A percentile compares a stretch with the other conserved stretches of the same genome.
phyloP scores from a whole-genome alignment of 2,888 invertebrate species.

The Conchocele bisecta region DNA sequence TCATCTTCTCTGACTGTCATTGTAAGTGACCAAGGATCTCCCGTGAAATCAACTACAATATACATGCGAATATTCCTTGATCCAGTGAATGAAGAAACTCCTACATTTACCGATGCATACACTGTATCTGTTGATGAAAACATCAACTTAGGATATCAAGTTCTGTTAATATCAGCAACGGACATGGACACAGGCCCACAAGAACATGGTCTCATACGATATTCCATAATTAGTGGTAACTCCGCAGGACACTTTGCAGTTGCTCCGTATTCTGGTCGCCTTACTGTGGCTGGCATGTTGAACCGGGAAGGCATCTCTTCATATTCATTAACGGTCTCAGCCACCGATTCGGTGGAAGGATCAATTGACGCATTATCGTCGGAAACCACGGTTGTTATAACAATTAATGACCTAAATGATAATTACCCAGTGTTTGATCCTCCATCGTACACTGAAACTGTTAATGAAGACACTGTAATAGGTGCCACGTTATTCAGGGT shows the following conservation, averaged over 20 bases:
- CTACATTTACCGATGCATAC: constrained; percentile 59
- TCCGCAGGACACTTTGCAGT: constrained; percentile 63
- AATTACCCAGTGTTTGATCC: constrained; percentile 96
- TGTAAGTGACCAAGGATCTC: constrained; percentile 63
- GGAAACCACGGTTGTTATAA: constrained; percentile 91
- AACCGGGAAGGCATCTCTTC: constrained; percentile 69
- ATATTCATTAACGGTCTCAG: constrained; percentile 64
- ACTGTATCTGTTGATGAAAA: constrained; percentile 60
- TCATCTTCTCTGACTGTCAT: constrained; percentile 58
- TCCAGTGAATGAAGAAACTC: constrained; percentile 72
- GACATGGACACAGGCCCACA: constrained; percentile 62
- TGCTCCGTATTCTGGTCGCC: constrained; percentile 60
- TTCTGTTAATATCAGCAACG: constrained; percentile 49
- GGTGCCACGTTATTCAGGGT: constrained; percentile 47
- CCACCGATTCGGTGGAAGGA: constrained; percentile 59
- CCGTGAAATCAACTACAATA: constrained; percentile 38
- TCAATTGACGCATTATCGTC: constrained; percentile 38
- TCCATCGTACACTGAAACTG: constrained; percentile 94
- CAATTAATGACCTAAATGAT: constrained; percentile 96
- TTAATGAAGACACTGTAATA: constrained; percentile 90
- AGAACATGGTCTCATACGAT: constrained; percentile 66
- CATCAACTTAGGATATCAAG: constrained; percentile 30
- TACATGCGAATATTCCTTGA: constrained; percentile 43
- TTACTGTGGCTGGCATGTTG: constrained; percentile 60
- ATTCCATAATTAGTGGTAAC: constrained; percentile 63